Evolutionary conservation across 2,888 invertebrate species (phyloP).

Genomic region (Spodoptera picta): DNA sequence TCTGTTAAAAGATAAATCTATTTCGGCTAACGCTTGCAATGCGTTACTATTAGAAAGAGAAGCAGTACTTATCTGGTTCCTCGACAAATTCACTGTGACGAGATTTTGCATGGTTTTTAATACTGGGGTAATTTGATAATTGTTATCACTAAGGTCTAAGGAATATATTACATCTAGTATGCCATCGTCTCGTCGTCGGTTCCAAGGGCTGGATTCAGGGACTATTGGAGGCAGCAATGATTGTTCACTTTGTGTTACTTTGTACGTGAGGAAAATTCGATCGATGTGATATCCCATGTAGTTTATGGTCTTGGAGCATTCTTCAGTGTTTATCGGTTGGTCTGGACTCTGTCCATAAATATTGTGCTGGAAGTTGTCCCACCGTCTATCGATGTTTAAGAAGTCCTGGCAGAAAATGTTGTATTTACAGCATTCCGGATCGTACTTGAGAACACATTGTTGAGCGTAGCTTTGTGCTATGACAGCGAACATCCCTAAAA

Average conservation of each 20-base stretch:
- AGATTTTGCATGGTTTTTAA: constrained; percentile 62
- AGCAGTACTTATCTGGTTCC: constrained; percentile 63
- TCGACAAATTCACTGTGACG: constrained; percentile 63
- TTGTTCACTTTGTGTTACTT: not conserved
- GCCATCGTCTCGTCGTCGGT: not conserved
- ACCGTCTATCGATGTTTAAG: constrained; percentile 2
- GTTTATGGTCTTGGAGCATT: constrained; percentile 12
- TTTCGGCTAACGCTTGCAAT: constrained; percentile 55
- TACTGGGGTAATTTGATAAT: constrained; percentile 52
- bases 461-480: constrained; percentile 16
- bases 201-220: not conserved
- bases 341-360: constrained; percentile 5
- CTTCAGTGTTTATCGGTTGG: not conserved
- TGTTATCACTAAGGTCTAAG: constrained; percentile 65
- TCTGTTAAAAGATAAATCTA: constrained; percentile 73
- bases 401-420: constrained; percentile 19
- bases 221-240: not conserved
- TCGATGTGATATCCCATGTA: constrained; percentile 27
- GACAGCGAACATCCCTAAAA: constrained; percentile 33
- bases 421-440: constrained; percentile 13
- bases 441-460: constrained; percentile 7
- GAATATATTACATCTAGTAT: constrained; percentile 28
- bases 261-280: constrained; percentile 25
- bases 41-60: constrained; percentile 59
- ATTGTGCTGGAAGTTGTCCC: constrained; percentile 8